Evolutionary conservation across 2,113 vertebrate genomes (phyloP), one percentile per base, ranked within the genome.

Genomic region (Ammodramus savannarum): DNA sequence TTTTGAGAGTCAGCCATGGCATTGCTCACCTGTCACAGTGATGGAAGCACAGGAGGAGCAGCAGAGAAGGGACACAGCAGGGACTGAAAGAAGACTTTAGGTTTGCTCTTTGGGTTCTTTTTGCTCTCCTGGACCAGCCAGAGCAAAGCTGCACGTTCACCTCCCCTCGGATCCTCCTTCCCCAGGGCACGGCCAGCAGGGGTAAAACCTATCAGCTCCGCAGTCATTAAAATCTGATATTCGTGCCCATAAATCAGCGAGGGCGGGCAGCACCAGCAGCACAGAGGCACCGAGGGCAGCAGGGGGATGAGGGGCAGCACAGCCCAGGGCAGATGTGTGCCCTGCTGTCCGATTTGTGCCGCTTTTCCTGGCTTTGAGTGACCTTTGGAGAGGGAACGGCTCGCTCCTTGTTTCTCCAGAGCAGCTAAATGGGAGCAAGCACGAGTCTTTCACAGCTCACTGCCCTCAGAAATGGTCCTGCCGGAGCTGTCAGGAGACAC

Each of bases 371-470:
- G 15, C 11, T 71, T 69, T 2, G 34, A 65, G 57, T 93, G 81
- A 94, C 91, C 93, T 95, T 85, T 86, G 43, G 4, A 69, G 76
- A 90, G 73, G 21, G 73, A 71, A 13, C 61, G n/a, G 32, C 85
- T 87, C 13, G 0, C 79, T 95, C 87, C 14, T 1, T 66, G 77
- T 46, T 91, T 77, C 87, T 88, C 83, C 73, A 61, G 90, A 91
- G 91, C 94, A 82, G 87, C 93, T 91, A 84, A 93, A 91, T 26
- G 51, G 89, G 83, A 95, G 95, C 93, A 90, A 48, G 38, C 68
- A 26, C 1, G 51, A 95, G 85, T 58, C 85, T 81, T 95, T 97
- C 95, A 95, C 94, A 92, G 95, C 92, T 97, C 89, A 5, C 54
- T 85, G 96, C 89, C 61, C 92, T 25, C 82, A 48, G 68, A 91